phyloP scores from a whole-genome alignment of 1,140 invertebrate species.

The Pararge aegeria region DNA sequence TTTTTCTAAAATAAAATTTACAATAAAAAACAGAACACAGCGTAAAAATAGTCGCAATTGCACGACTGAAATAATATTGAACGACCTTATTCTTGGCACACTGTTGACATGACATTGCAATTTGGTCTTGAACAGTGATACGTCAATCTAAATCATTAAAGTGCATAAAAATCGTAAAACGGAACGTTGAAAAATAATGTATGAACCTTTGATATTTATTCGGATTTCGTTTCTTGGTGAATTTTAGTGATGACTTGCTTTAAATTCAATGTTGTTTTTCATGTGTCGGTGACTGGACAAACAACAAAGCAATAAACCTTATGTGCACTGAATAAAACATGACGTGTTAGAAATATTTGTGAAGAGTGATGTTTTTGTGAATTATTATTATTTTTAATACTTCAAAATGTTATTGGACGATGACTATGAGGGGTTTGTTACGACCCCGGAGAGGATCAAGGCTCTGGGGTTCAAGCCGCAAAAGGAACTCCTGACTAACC shows the following conservation, averaged over 20 bases:
- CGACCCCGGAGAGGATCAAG: slow-evolving; percentile 50
- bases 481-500: slow-evolving; percentile 84
- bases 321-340: slow-evolving; percentile 29
- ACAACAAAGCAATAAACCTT: neutral
- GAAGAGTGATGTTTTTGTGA: slow-evolving; percentile 11
- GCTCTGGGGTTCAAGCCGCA: slow-evolving; percentile 79
- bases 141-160: slow-evolving; percentile 19
- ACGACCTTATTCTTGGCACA: neutral
- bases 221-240: slow-evolving; percentile 37
- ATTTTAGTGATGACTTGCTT: slow-evolving; percentile 64
- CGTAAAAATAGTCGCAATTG: slow-evolving; percentile 1
- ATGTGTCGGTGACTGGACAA: slow-evolving; percentile 41
- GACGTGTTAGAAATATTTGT: slow-evolving; percentile 16
- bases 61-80: neutral
- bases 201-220: slow-evolving; percentile 22
- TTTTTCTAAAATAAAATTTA: too few species aligned
- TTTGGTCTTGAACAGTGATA: neutral
- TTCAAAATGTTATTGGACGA: slow-evolving; percentile 66
- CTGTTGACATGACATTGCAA: slow-evolving; percentile 18
- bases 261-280: slow-evolving; percentile 62
- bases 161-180: slow-evolving; percentile 43
- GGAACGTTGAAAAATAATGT: slow-evolving; percentile 40
- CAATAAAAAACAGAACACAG: neutral
- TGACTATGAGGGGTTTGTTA: slow-evolving; percentile 51
- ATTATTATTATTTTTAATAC: slow-evolving; percentile 15